These are phyloP conservation scores for Tragelaphus buxtoni DNA, from an alignment of 2,113 vertebrate genomes.

Conservation along the genomic window DNA sequence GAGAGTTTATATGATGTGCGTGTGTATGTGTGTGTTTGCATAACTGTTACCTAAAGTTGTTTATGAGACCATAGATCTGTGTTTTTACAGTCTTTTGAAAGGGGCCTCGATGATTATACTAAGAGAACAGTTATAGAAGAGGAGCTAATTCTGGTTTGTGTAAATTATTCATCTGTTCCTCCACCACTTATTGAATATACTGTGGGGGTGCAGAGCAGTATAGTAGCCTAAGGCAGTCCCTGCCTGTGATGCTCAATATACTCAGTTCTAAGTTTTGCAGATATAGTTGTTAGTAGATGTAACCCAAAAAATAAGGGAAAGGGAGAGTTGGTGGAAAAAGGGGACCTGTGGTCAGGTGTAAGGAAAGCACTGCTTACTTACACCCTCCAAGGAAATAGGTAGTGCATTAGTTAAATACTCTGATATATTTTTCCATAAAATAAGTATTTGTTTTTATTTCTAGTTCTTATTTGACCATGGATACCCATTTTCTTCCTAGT, in stretches of 20 bases:
- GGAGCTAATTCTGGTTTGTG: not conserved
- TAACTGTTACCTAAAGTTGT: not conserved
- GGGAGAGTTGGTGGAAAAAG: not conserved
- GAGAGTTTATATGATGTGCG: not conserved
- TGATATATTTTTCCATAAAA: not conserved
- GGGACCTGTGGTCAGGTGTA: not conserved
- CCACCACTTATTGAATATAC: not conserved
- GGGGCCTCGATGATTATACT: not conserved
- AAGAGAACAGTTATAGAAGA: not conserved
- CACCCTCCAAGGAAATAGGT: not conserved
- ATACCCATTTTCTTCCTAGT: not conserved
- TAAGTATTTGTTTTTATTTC: not conserved
- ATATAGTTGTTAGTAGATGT: not conserved
- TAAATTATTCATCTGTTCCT: conserved; percentile 34
- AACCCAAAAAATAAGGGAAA: not conserved
- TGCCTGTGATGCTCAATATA: not conserved
- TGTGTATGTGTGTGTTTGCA: not conserved
- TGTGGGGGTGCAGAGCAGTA: not conserved
- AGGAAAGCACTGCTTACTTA: not conserved
- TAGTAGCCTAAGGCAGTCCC: not conserved
- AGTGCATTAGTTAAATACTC: not conserved
- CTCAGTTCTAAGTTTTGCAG: conserved; percentile 7
- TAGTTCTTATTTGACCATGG: not conserved
- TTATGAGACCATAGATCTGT: not conserved
- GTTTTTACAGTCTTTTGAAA: conserved; percentile 18